Percentiles rank a stretch among this genome's conserved stretches.
Conservation (phyloP, 2,888 invertebrate species). For the Cremastinae sp. region DNA sequence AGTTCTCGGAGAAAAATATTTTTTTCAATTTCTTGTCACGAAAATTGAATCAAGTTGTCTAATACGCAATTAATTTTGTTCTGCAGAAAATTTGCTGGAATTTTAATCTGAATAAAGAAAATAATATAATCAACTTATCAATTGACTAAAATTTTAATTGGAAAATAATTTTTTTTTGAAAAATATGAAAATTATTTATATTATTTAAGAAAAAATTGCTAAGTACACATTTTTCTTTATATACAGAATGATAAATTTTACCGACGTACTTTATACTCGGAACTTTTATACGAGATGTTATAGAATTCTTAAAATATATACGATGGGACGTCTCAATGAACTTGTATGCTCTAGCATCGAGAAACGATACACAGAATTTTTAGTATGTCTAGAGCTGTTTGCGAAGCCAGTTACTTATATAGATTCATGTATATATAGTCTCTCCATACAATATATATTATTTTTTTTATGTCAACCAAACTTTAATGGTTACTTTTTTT, state of each 20-base stretch:
- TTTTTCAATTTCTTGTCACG: no score
- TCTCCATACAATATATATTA: conserved; percentile 3
- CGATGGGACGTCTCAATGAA: conserved; percentile 17
- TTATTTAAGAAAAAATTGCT: no score
- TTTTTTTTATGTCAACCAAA: conserved; percentile 12
- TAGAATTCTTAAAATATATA: conserved; percentile 8
- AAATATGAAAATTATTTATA: no score
- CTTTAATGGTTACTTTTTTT: conserved; percentile 33
- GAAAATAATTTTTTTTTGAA: no score
- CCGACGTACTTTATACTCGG: not conserved
- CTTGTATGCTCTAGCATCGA: conserved; percentile 18
- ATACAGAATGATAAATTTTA: no score
- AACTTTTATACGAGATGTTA: not conserved
- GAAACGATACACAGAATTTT: conserved; percentile 32
- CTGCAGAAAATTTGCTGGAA: no score
- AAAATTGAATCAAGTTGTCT: not conserved
- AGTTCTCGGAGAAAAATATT: conserved; percentile 7
- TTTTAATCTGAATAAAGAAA: no score
- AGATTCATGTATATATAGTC: conserved; percentile 11
- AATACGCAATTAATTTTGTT: no score
- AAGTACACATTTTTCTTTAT: no score
- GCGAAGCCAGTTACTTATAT: conserved; percentile 19
- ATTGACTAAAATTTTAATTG: no score
- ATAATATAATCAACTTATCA: no score
- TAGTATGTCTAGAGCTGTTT: conserved; percentile 45